Evolutionary conservation across 2,113 vertebrate genomes (phyloP), one percentile per base, ranked within the genome.

Genomic region (Aphyosemion australe): DNA sequence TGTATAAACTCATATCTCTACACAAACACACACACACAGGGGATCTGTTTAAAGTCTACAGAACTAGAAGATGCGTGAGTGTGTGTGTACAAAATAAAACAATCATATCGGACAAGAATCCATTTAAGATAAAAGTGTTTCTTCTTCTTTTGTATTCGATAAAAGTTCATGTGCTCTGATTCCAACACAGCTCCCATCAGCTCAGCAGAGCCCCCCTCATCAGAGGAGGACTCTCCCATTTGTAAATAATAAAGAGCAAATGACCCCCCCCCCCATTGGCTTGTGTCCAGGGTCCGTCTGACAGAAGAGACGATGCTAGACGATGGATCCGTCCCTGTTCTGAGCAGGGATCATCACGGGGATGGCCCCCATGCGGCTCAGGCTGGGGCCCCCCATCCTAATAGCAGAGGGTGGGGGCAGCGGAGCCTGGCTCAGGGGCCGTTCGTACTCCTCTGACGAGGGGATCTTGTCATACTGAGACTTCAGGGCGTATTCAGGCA

Each of bases 271-370:
- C 69, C 74, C 57, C 49, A 78, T 46, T 65, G 67, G 48, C 57
- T 70, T 77, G 54, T 66, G 63, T 83, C 74, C 61, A 53, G 18
- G 3, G 48, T 61, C 61, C 69, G 64, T 54, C 72, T 45, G 10
- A 6, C 0, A 32, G 57, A 74, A 54, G 54, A 48, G 54, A 53
- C 52, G 20, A 5, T 12, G 57, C 90, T 97, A 99, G 74, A 99
- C 97, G 69, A 99, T 97, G 0, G 96, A 99, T 71, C 97, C 97
- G 62, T 99, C 97, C 92, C 95, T 94, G 92, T 94, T 97, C 89
- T 99, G 97, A 55, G 96, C 97, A 54, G 97, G 95, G 69, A 97
- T 94, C 97, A 99, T 99, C 89, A 99, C 97, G 0, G 97, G 93
- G 78, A 99, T 92, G 56, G 89, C 97, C 56, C 97, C 97, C 97